phyloP scores from a whole-genome alignment of 2,113 vertebrate genomes.

The Natator depressus region DNA sequence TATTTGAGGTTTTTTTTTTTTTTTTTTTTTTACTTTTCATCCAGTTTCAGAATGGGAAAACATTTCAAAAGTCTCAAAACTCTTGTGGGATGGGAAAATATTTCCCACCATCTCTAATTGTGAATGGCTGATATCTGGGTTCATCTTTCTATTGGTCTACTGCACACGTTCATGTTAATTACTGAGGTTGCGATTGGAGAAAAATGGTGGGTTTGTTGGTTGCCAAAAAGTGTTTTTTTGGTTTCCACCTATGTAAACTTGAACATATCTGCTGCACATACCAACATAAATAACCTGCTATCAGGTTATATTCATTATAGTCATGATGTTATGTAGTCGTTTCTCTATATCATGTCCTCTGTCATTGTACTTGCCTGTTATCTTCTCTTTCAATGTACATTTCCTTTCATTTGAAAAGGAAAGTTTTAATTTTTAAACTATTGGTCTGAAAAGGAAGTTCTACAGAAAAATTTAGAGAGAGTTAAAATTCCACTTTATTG shows the following conservation, averaged over 20 bases:
- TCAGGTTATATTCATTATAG: not conserved
- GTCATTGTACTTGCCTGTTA: not conserved
- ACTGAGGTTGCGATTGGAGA: not conserved
- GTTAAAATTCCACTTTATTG: not conserved
- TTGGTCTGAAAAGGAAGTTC: not conserved
- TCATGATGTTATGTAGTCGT: not conserved
- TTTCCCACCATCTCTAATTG: not conserved
- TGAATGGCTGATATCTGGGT: not conserved
- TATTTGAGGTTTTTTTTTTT: not conserved
- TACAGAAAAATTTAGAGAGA: not conserved
- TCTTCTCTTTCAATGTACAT: not conserved
- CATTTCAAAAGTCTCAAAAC: not conserved
- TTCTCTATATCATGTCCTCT: not conserved
- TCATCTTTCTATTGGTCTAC: not conserved
- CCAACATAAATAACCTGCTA: not conserved
- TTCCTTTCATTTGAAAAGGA: slow-evolving; percentile 1
- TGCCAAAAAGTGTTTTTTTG: not conserved
- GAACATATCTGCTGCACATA: not conserved
- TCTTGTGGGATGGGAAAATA: not conserved
- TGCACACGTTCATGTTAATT: not conserved
- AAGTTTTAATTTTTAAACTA: not conserved
- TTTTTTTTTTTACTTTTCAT: not conserved
- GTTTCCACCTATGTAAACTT: not conserved
- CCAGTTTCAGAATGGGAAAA: not conserved
- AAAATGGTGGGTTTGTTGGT: not conserved